Evolutionary conservation across 1,140 invertebrate genomes (phyloP).

Genomic region (Drosophila bifasciata): DNA sequence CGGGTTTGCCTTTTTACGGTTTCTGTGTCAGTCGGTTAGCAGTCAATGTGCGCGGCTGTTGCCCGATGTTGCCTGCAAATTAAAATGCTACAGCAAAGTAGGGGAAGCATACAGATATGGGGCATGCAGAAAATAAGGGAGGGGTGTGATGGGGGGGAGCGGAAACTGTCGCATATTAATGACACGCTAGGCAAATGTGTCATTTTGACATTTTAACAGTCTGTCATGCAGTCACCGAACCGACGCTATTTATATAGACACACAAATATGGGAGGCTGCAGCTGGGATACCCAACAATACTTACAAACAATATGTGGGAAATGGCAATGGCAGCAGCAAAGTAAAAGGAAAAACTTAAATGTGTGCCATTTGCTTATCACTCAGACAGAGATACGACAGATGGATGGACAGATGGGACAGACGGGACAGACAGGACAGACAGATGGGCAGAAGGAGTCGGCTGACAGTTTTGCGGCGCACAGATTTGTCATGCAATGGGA

Average conservation of each 20-base stretch:
- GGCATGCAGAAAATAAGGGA: constrained; percentile 1
- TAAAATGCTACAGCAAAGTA: constrained; percentile 59
- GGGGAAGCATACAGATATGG: constrained; percentile 17
- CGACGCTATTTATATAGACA: constrained; percentile 73
- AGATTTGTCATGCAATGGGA: constrained; percentile 80
- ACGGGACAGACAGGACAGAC: no score
- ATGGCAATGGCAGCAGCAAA: constrained; percentile 24
- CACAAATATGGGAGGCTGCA: constrained; percentile 65
- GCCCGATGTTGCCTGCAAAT: constrained; percentile 60
- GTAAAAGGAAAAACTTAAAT: constrained; percentile 64
- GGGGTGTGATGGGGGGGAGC: background rate
- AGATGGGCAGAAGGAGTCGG: constrained; percentile 13
- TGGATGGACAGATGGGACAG: constrained; percentile 17
- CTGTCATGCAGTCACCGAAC: constrained; percentile 80
- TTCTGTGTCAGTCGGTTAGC: constrained; percentile 81
- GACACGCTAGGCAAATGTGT: constrained; percentile 82
- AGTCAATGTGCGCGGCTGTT: constrained; percentile 65
- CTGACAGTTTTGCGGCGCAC: constrained; percentile 73
- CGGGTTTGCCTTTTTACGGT: constrained; percentile 36
- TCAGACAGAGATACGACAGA: constrained; percentile 19
- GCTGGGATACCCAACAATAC: constrained; percentile 44
- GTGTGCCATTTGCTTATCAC: constrained; percentile 77
- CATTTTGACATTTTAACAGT: constrained; percentile 83
- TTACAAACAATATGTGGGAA: background rate
- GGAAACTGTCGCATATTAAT: constrained; percentile 79